Evolutionary conservation across 2,113 vertebrate species (phyloP).

Genomic region (Athene cunicularia): DNA sequence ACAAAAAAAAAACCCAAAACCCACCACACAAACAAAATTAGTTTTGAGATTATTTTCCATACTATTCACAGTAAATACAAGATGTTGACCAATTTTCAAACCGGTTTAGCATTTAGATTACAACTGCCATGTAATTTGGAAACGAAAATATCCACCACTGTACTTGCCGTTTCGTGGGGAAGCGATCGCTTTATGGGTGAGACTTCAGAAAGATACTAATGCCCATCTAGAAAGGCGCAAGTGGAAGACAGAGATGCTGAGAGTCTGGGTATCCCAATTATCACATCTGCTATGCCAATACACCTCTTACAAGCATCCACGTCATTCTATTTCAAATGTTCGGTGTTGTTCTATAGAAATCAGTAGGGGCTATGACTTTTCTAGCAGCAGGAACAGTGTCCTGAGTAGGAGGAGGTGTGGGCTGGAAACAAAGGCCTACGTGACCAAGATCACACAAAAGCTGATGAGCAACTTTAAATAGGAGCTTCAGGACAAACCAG

Average conservation of each 20-base stretch:
- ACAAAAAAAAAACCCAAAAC: no score
- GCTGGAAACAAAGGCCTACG: not conserved
- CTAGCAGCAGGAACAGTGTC: not conserved
- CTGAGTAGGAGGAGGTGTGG: not conserved
- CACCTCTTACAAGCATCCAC: not conserved
- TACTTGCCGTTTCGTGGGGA: not conserved
- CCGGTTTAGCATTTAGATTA: not conserved
- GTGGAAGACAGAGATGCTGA: not conserved
- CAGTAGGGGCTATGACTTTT: not conserved
- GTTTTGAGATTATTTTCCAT: not conserved
- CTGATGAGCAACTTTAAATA: not conserved
- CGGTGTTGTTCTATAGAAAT: not conserved
- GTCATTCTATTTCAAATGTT: not conserved
- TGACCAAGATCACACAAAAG: not conserved
- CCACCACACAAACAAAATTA: not conserved
- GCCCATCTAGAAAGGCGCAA: not conserved
- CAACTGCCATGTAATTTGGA: not conserved
- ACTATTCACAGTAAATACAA: not conserved
- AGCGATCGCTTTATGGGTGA: not conserved
- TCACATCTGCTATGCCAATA: not conserved
- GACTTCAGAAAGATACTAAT: not conserved
- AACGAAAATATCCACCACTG: not conserved
- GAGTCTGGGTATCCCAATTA: not conserved
- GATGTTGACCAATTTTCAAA: not conserved
- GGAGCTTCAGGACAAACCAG: not conserved